These are phyloP conservation scores for Notospermus geniculatus DNA, from an alignment of 1,140 invertebrate genomes.

Conservation along the genomic window DNA sequence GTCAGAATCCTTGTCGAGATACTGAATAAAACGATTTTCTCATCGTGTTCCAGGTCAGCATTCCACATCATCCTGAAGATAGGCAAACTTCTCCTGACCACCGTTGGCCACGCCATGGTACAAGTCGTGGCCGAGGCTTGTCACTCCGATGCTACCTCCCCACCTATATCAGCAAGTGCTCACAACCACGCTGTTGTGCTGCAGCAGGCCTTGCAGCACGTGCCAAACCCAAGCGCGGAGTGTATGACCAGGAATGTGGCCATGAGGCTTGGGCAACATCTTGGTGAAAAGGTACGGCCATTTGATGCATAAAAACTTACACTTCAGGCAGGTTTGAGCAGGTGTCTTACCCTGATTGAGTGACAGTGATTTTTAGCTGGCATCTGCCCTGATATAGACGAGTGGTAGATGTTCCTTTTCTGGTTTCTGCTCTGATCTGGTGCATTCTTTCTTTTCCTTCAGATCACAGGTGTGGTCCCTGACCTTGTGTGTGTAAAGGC, in stretches of 20 bases:
- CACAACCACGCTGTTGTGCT: slow-evolving; percentile 65
- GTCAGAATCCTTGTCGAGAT: too few species aligned
- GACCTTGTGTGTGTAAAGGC: slow-evolving; percentile 50
- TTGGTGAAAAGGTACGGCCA: slow-evolving; percentile 62
- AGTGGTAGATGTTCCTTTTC: too few species aligned
- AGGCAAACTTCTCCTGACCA: slow-evolving; percentile 79
- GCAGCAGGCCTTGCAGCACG: slow-evolving; percentile 69
- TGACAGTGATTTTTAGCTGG: too few species aligned
- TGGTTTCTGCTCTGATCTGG: too few species aligned
- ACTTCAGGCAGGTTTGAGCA: too few species aligned
- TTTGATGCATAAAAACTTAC: too few species aligned
- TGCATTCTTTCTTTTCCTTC: slow-evolving; percentile 15
- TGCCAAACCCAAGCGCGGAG: slow-evolving; percentile 70
- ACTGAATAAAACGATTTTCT: too few species aligned
- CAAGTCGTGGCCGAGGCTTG: slow-evolving; percentile 52
- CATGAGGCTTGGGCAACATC: slow-evolving; percentile 69
- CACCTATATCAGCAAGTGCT: slow-evolving; percentile 55
- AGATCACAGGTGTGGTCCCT: slow-evolving; percentile 44
- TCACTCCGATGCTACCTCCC: slow-evolving; percentile 38
- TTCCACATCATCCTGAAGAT: slow-evolving; percentile 85
- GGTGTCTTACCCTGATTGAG: too few species aligned
- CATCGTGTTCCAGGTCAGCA: slow-evolving; percentile 63
- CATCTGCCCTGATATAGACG: too few species aligned
- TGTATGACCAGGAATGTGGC: slow-evolving; percentile 72
- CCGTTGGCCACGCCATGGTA: slow-evolving; percentile 67